Base-by-base conservation (phyloP, 2,888 invertebrate genomes). In the Tupiocoris notatus region DNA sequence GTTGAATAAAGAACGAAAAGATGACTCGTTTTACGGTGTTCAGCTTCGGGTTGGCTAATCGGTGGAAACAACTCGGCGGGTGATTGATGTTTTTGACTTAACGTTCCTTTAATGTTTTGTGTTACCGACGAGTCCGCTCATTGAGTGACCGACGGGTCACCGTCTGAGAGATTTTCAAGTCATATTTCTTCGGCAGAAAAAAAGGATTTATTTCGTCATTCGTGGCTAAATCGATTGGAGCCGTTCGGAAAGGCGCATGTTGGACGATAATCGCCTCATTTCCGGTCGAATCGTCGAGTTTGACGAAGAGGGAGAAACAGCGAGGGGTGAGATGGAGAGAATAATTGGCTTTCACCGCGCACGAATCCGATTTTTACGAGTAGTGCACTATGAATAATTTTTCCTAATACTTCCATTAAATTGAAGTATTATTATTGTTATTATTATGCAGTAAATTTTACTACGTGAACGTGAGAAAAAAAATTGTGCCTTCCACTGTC, bases 201-300 rank as follows among this genome's bases (percentile, higher is more conserved):
- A 6, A 6, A 17, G 16, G 16, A 59, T 59, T 59, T 59, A 59
- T 59, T 18, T n/a, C n/a, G n/a, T n/a, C n/a, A n/a, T n/a, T n/a
- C n/a, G n/a, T 59, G n/a, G 16, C 59, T 59, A 12, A 39, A 39
- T 39, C 39, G 39, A 39, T 39, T 39, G 39, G 39, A 39, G 39
- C 12, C 39, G 39, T 39, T 39, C 39, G 6, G 6, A 39, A 39
- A 39, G 39, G 3, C 6, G 12, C 39, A 12, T 39, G 63, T 1
- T 21, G 2, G 63, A 23, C 63, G 2, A 39, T 65, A 65, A 65
- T 65, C 65, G 65, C 65, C 65, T 39, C 23, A 65, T 65, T 65
- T 65, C 65, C 65, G 65, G 65, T 39, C 65, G 18, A 12, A n/a
- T 63, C 63, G 63, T n/a, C n/a, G n/a, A n/a, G n/a, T n/a, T n/a